Conservation (phyloP, 2,888 invertebrate species). For the Penaeus monodon region DNA sequence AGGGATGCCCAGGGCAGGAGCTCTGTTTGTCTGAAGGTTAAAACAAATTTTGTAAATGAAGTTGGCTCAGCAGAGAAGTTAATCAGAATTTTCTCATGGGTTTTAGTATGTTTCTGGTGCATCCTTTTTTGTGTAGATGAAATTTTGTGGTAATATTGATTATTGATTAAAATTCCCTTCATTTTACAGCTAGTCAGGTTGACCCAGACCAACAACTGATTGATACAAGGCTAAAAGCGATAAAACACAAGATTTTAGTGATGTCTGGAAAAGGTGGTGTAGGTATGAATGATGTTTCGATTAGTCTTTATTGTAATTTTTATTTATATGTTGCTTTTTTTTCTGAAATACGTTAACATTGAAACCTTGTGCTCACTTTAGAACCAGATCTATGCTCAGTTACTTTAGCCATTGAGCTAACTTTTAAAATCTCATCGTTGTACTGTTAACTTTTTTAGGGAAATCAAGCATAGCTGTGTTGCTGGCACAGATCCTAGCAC, state of each 20-base stretch:
- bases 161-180: neutral
- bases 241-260: conserved; percentile 88
- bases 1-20: conserved; percentile 40
- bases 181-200: conserved; percentile 40
- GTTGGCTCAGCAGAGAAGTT: too few relatives aligned
- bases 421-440: neutral
- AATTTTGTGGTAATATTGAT: neutral
- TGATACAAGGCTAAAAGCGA: conserved; percentile 48
- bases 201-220: conserved; percentile 53
- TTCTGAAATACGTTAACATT: too few relatives aligned
- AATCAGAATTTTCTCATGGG: neutral
- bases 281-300: conserved; percentile 69
- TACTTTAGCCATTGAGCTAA: neutral
- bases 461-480: conserved; percentile 93
- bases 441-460: conserved; percentile 69
- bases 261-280: conserved; percentile 97
- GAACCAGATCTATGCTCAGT: neutral
- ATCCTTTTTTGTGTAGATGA: neutral
- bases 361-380: too few relatives aligned
- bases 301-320: neutral
- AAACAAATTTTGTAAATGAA: neutral
- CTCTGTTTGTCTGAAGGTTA: conserved; percentile 34
- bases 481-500: conserved; percentile 82
- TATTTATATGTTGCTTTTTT: neutral
- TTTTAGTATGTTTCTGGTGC: neutral